Conservation (phyloP, 35 echinoderm and acorn worm species). For the Apostichopus japonicus region DNA sequence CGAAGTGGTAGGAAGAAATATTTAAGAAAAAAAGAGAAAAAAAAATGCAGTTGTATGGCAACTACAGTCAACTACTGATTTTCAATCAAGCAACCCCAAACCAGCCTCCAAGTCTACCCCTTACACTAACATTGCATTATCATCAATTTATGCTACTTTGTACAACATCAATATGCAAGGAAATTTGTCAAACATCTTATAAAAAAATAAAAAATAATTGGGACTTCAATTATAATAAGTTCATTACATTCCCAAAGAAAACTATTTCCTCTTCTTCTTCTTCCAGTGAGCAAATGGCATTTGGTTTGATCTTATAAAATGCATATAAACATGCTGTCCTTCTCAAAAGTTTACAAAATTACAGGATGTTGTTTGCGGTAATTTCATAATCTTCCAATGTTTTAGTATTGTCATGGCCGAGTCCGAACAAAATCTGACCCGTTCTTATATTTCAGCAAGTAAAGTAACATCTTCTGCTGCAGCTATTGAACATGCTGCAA, state of each 20-base stretch:
- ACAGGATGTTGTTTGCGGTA: too few relatives aligned
- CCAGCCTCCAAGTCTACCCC: background rate
- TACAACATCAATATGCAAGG: conserved; percentile 8
- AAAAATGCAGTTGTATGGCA: background rate
- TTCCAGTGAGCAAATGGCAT: background rate
- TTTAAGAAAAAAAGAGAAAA: background rate
- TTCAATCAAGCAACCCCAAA: background rate
- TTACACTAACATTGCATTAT: background rate
- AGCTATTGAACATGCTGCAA: background rate
- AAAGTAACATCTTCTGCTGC: background rate
- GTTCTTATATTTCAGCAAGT: too few relatives aligned
- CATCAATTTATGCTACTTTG: background rate
- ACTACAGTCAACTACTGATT: background rate
- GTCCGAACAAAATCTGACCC: too few relatives aligned
- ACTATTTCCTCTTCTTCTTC: background rate
- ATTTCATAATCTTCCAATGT: too few relatives aligned
- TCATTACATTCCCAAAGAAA: background rate
- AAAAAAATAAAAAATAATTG: conserved; percentile 1
- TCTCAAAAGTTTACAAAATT: too few relatives aligned
- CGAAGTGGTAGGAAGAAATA: background rate
- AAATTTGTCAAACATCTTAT: background rate
- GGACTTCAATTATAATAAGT: background rate
- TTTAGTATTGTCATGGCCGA: too few relatives aligned
- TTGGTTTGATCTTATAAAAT: background rate
- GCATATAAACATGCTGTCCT: too few relatives aligned